Evolutionary conservation across 1,140 invertebrate species (phyloP), one percentile per base, ranked within the genome.

Genomic region (Lycorma delicatula): DNA sequence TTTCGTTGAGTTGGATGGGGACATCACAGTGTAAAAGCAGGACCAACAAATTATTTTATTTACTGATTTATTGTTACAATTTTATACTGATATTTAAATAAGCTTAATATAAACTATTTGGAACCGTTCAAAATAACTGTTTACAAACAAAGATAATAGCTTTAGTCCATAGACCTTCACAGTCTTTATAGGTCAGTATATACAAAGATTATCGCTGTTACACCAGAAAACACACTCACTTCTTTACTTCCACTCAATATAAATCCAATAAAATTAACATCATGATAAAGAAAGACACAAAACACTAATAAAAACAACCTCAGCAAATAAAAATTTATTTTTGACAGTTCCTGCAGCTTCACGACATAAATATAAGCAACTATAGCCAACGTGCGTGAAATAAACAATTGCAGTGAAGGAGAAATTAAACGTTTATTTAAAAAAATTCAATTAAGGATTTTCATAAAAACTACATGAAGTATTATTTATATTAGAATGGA

Each of bases 11-110:
- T 58, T 38, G 23, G 54, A 44, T 58, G 55, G 60, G 63, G 57
- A 66, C 63, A 64, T 64, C 52, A 64, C 61, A 63, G 58, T 55
- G 36, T 41, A 41, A 12, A 13, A 41, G 11, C 36, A 41, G n/a
- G 20, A 34, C n/a, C 20, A 41, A 16, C 36, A 41, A 41, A 16
- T 41, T 20, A 16, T 4, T 16, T 41, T 5, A 11, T 16, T 4
- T 41, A 41, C n/a, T 4, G n/a, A 41, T 5, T 3, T 16, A 41
- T 3, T 4, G 12, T 16, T 20, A 11, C 36, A 11, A 41, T 16
- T 41, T 4, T 16, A 5, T 41, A 11, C n/a, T 4, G 36, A 3
- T 4, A 41, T 41, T 20, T 41, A 41, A 41, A n/a, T n/a, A n/a
- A n/a, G n/a, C n/a, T n/a, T 41, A 41, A 41, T 41, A 41, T 41